Evolutionary conservation across 2,888 invertebrate species (phyloP), one percentile per base, ranked within the genome.

Genomic region (Leptinotarsa juncta): DNA sequence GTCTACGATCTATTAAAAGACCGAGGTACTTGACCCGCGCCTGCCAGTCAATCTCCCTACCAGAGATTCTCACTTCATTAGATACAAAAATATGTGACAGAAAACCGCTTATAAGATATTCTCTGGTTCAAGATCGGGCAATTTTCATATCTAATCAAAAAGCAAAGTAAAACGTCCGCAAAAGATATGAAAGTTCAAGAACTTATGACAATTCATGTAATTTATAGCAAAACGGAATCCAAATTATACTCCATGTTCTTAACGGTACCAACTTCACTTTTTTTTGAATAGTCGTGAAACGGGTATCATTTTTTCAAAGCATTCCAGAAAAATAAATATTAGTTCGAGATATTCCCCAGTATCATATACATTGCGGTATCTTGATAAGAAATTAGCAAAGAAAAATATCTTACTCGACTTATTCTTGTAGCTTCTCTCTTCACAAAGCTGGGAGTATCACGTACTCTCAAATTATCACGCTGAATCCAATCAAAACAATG

Each of bases 341-440:
- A 53, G 2, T 18, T 53, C n/a, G 18, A 7, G 3, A 7, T 16
- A 15, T 51, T 4, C 3, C 14, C 5, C 5, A 16, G 16, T 51
- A 16, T 16, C 16, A 51, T 15, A 51, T 16, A 15, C 16, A 51
- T 51, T 15, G 5, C 14, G n/a, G 5, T 51, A 51, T 15, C 42
- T 42, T 4, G n/a, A 55, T 18, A 57, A 7, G 20, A 20, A 57
- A 12, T 57, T 57, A n/a, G 14, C 14, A 57, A 57, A 1, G 20
- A 20, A 57, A 57, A 57, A 26, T 57, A 15, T 23, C 57, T 57
- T 57, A 57, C 57, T 57, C 57, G 57, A 15, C 14, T 57, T 23
- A 23, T 57, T 23, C 57, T 57, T 57, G 57, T 57, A 14, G 12
- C 57, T 57, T 57, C 23, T 10, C 18, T 57, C 23, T 57, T 23